Base-by-base conservation (phyloP, 2,797 vertebrate genomes). In the Crax fasciolata region DNA sequence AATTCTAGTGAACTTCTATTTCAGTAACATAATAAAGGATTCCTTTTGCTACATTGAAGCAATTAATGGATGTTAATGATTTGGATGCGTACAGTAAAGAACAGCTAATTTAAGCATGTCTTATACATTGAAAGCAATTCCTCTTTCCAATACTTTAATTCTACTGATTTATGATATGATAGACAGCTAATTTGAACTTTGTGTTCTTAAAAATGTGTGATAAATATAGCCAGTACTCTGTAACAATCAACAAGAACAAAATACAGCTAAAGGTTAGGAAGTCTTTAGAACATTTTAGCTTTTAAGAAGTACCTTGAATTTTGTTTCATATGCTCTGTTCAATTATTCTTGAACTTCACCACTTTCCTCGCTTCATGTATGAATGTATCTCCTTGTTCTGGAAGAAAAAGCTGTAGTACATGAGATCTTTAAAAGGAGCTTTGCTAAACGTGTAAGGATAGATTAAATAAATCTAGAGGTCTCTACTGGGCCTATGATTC, bases 281-380 rank as follows among this genome's bases (percentile, higher is more conserved):
- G 35, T 38, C 39, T 81, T 65, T 4, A 86, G 49, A 73, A 75
- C 28, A 3, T n/a, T 41, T 20, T 24, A 44, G 20, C 59, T 89
- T 90, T 52, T 73, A 84, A 75, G 35, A 88, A 93, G 63, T 75
- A 73, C 25, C 41, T 25, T 75, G n/a, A 81, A 54, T 84, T 39
- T 39, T 61, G 51, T 68, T 93, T 89, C 2, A 6, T 84, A 41
- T n/a, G 9, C 7, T 76, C 15, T 86, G 25, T 43, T 84, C 10
- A 2, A 51, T 77, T 90, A 58, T 66, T 38, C 67, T 82, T 87
- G 48, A 89, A 76, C 39, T 89, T 66, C 6, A 44, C 15, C 6
- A 15, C 78, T 86, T 93, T 43, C 78, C 6, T 70, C 66, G 27
- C 27, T 79, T 90, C 43, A 9, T 62, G 38, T 32, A 66, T 39